Conservation (phyloP, 2,888 invertebrate genomes). For the Uropetala carovei region DNA sequence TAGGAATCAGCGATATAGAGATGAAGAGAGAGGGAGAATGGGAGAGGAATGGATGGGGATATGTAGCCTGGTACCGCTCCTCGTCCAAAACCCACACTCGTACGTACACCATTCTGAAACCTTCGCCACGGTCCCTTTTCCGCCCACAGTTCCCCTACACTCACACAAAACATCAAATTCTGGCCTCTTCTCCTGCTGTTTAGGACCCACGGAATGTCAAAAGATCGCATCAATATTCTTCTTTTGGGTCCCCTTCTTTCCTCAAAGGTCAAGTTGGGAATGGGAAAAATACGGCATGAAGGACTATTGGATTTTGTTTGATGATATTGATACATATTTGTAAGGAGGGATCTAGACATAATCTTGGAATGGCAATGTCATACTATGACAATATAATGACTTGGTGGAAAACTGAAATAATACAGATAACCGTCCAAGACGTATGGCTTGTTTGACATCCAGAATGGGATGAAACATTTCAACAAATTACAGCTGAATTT, state of each 20-base stretch:
- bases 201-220: background rate
- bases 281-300: too few relatives aligned
- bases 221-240: background rate
- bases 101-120: background rate
- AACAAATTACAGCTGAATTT: too few relatives aligned
- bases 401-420: too few relatives aligned
- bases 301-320: too few relatives aligned
- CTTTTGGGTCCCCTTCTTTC: background rate
- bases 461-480: too few relatives aligned
- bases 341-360: too few relatives aligned
- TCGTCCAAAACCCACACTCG: background rate
- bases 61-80: background rate
- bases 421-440: too few relatives aligned
- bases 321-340: too few relatives aligned
- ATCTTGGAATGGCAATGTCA: too few relatives aligned
- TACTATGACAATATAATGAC: too few relatives aligned
- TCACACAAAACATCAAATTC: background rate
- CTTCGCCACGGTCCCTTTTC: background rate
- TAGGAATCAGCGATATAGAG: background rate
- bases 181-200: background rate
- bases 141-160: background rate
- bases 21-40: background rate
- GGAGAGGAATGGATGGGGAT: background rate
- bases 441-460: too few relatives aligned
- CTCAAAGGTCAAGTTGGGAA: background rate